Percentiles rank a stretch among this genome's conserved stretches.
phyloP scores from a whole-genome alignment of 2,113 vertebrate species.

The Balaeniceps rex region DNA sequence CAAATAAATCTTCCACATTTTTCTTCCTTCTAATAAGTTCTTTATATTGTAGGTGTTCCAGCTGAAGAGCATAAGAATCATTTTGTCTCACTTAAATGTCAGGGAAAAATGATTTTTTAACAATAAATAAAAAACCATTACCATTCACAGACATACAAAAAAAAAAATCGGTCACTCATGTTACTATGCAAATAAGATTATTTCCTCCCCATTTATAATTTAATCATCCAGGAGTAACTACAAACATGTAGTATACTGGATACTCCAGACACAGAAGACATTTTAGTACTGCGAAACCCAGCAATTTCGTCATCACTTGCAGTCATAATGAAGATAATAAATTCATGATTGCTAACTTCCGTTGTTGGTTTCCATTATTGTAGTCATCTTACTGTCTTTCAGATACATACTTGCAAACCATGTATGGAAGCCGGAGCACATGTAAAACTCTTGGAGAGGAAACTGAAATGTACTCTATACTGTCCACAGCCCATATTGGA shows the following conservation, averaged over 20 bases:
- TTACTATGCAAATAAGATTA: background rate
- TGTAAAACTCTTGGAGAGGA: background rate
- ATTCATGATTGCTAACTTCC: background rate
- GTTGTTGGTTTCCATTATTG: background rate
- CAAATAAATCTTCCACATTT: conserved; percentile 36
- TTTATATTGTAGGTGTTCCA: conserved; percentile 14
- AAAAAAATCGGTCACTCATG: background rate
- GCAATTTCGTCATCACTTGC: background rate
- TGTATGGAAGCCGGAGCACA: background rate
- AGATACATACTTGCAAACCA: background rate
- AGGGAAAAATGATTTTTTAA: conserved; percentile 28
- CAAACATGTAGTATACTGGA: background rate
- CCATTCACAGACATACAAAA: background rate
- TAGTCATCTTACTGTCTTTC: background rate
- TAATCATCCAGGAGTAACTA: background rate
- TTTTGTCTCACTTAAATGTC: conserved; percentile 57
- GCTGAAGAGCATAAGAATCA: conserved; percentile 16
- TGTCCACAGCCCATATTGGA: background rate
- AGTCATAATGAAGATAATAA: background rate
- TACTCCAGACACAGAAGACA: background rate
- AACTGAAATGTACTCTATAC: background rate
- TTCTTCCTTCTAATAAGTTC: background rate
- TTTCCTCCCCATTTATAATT: background rate
- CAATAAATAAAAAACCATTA: conserved; percentile 33
- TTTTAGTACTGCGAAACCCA: background rate